Conservation (phyloP, 2,797 vertebrate genomes). For the Prunella strophiata region DNA sequence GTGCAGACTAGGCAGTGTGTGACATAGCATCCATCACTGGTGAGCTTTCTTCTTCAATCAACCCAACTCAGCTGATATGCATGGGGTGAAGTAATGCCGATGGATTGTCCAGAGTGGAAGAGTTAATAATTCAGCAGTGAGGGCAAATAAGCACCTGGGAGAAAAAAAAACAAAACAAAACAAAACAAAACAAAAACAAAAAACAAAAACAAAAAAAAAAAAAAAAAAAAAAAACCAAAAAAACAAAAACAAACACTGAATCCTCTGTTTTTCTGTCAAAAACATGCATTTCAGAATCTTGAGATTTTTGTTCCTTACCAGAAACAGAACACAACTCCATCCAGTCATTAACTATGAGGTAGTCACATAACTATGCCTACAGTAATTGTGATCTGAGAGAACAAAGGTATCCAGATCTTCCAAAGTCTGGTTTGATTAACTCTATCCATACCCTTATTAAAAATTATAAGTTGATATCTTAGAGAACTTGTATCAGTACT, state of each 20-base stretch:
- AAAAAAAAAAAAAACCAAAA: not conserved
- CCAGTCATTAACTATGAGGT: not conserved
- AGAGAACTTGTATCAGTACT: not conserved
- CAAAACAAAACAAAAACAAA: too few species aligned
- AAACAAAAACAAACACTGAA: not conserved
- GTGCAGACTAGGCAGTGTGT: not conserved
- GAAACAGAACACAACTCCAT: not conserved
- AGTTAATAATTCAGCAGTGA: not conserved
- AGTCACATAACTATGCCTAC: not conserved
- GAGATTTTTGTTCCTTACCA: not conserved
- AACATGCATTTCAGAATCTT: not conserved
- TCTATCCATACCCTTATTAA: not conserved
- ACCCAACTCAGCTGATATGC: not conserved
- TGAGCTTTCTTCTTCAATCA: not conserved
- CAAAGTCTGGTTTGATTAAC: not conserved
- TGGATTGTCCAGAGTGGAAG: not conserved
- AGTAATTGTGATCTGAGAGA: not conserved
- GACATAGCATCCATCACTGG: not conserved
- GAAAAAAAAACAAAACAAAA: too few species aligned
- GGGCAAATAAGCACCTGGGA: not conserved
- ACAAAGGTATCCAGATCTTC: not conserved
- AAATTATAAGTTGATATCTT: not conserved
- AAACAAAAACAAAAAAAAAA: not conserved
- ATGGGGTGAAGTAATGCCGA: not conserved
- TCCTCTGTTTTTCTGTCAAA: not conserved